These are phyloP conservation scores for Melanotaenia parkinsoni DNA, from an alignment of 2,797 vertebrate species.

Conservation along the genomic window DNA sequence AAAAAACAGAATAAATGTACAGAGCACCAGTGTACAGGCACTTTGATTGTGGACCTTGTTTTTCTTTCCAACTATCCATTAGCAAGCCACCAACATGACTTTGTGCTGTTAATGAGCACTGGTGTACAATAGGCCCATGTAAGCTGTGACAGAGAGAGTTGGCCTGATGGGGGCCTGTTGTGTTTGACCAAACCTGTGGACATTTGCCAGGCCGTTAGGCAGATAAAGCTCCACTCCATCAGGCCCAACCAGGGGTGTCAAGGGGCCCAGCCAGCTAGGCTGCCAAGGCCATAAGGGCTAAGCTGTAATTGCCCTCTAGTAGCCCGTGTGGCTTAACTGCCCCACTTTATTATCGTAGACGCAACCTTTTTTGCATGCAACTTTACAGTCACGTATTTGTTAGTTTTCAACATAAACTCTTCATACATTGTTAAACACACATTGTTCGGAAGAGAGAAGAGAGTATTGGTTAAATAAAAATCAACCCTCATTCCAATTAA, in stretches of 20 bases:
- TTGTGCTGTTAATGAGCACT: conserved; percentile 77
- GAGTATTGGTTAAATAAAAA: not conserved
- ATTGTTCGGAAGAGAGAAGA: not conserved
- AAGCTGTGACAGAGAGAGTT: conserved; percentile 66
- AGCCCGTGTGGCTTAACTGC: conserved; percentile 55
- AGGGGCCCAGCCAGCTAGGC: conserved; percentile 62
- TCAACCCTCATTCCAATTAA: not conserved
- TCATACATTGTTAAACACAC: not conserved
- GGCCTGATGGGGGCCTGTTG: conserved; percentile 76
- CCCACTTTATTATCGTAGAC: conserved; percentile 50
- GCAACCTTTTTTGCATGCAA: conserved; percentile 27
- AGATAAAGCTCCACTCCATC: conserved; percentile 87
- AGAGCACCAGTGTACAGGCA: conserved; percentile 42
- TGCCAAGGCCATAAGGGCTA: conserved; percentile 54
- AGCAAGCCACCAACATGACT: conserved; percentile 65
- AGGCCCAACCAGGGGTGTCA: conserved; percentile 80
- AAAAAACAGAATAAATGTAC: conserved; percentile 70
- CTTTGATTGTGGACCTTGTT: conserved; percentile 49
- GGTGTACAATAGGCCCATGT: conserved; percentile 74
- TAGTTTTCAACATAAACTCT: not conserved
- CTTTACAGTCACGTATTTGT: not conserved
- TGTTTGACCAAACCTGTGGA: conserved; percentile 76
- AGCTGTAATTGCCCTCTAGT: conserved; percentile 69
- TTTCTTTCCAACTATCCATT: conserved; percentile 63
- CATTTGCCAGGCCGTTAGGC: conserved; percentile 84